Percentiles rank a stretch among this genome's conserved stretches.
phyloP scores from a whole-genome alignment of 2,113 vertebrate species.

The Crypturellus undulatus region DNA sequence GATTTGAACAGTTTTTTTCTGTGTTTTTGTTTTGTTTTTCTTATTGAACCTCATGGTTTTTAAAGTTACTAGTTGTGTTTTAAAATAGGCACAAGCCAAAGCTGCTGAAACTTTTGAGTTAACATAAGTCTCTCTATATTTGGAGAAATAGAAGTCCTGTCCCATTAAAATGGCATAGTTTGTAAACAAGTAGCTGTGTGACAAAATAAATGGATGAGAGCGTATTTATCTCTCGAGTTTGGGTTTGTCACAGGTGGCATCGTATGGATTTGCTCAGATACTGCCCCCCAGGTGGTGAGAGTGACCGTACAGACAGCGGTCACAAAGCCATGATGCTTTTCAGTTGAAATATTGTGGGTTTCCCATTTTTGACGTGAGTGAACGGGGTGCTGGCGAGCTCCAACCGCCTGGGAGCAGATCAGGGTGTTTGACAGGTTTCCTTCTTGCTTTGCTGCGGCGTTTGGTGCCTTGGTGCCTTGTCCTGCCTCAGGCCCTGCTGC shows the following conservation, averaged over 20 bases:
- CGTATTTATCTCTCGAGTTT: accelerated
- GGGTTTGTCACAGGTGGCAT: accelerated
- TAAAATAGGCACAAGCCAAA: background rate
- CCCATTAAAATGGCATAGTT: background rate
- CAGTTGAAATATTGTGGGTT: accelerated
- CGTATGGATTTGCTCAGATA: too few relatives aligned
- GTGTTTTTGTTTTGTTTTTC: background rate
- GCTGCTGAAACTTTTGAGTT: background rate
- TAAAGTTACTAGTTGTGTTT: background rate
- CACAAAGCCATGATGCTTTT: background rate
- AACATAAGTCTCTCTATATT: accelerated
- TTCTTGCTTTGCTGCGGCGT: background rate
- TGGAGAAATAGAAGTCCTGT: background rate
- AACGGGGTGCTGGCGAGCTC: accelerated
- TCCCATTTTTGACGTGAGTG: background rate
- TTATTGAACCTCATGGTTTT: slow-evolving; percentile 7
- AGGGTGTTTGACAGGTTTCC: background rate
- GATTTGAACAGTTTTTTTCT: background rate
- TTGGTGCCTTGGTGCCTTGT: too few relatives aligned
- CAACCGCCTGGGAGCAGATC: background rate
- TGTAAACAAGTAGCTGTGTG: background rate
- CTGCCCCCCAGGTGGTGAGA: background rate
- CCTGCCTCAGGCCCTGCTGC: background rate
- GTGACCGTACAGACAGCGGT: too few relatives aligned
- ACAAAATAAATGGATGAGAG: background rate